A percentile compares a stretch with the other conserved stretches of the same genome.
phyloP scores from a whole-genome alignment of 2,113 vertebrate species.

The Siphamia tubifer region DNA sequence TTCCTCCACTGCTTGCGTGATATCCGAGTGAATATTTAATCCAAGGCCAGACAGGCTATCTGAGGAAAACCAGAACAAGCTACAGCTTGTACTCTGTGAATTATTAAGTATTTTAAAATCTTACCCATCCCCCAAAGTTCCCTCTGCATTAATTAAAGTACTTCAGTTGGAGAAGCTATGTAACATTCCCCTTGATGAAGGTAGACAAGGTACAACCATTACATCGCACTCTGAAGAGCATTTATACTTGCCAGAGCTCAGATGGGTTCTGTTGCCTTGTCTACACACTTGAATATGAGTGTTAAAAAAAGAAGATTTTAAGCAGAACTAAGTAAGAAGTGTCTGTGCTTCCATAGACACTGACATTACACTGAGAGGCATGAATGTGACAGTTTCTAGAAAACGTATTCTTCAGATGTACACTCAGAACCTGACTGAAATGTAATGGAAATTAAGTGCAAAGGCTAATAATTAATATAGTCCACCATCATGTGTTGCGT shows the following conservation, averaged over 20 bases:
- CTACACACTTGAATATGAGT: background rate
- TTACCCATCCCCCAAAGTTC: conserved; percentile 45
- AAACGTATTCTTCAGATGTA: background rate
- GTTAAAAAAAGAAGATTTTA: background rate
- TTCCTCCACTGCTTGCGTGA: conserved; percentile 1
- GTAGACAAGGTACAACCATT: conserved; percentile 51
- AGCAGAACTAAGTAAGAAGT: background rate
- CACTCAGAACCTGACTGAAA: background rate
- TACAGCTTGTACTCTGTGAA: conserved; percentile 57
- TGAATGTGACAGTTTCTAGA: background rate
- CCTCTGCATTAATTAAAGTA: conserved; percentile 64
- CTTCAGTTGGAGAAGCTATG: conserved; percentile 28
- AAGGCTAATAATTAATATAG: too few relatives aligned
- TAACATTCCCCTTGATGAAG: conserved; percentile 45
- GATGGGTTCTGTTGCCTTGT: background rate
- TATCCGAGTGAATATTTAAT: conserved; percentile 61
- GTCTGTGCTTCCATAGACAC: too few relatives aligned
- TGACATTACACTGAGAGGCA: background rate
- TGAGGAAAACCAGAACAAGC: conserved; percentile 42
- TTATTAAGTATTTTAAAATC: conserved; percentile 69
- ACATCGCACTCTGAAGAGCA: conserved; percentile 36
- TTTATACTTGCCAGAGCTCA: conserved; percentile 20
- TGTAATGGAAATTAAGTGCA: background rate
- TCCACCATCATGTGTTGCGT: too few relatives aligned
- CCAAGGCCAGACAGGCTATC: conserved; percentile 39